Evolutionary conservation across 2,113 vertebrate genomes (phyloP), one percentile per base, ranked within the genome.

Genomic region (Forbesichthys agassizii): DNA sequence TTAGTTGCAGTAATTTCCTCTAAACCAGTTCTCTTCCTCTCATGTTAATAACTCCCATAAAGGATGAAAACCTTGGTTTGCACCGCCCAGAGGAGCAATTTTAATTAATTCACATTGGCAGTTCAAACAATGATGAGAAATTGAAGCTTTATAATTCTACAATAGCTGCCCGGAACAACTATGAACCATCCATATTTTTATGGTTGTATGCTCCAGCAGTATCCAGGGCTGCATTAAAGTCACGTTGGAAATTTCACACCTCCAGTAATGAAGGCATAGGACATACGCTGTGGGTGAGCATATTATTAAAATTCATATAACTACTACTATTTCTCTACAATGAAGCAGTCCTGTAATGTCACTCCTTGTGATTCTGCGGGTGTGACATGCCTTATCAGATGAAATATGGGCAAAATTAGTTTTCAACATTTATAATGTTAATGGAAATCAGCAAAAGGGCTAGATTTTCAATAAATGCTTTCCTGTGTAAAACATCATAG

Each of bases 1-100:
- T 89, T 82, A 88, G 79, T 84, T 82, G 82, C 74, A 73, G 76
- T 87, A 90, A 92, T 91, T 86, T 89, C 89, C 85, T 83, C 82
- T 85, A 59, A 73, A 89, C 81, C 75, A 83, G 14, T 58, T n/a
- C 56, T 36, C 69, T 66, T 63, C 49, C 46, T 48, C 65, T 69
- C 77, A 68, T 86, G 61, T 69, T 79, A 81, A 87, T 86, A 83
- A 75, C 58, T 75, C 59, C 16, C 4, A 49, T 69, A 73, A 80
- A 81, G 53, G 74, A 82, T 64, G 70, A 69, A 71, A 81, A 85
- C 66, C 75, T 77, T 67, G 54, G 62, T 58, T 60, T 62, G 77
- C 52, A 53, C 48, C 33, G 51, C 74, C 68, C 65, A 27, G 48
- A 58, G 79, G 27, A 27, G 49, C 70, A 68, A 64, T 78, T 59